Evolutionary conservation across 2,113 vertebrate genomes (phyloP).

Genomic region (Crotalus helleri): DNA sequence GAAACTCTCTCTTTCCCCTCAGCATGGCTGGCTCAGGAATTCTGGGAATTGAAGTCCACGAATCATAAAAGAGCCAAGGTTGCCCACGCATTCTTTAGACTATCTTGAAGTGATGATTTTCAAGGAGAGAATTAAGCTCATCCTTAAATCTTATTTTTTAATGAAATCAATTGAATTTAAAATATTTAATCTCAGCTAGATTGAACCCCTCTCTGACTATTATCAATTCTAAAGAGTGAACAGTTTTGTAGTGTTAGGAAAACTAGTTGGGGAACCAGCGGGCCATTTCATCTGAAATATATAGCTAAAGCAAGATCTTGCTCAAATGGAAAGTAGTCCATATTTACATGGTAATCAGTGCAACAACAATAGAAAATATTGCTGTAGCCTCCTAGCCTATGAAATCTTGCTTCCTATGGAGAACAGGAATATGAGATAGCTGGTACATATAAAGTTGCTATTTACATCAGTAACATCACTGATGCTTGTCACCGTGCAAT

Average conservation of each 20-base stretch:
- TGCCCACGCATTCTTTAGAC: background rate
- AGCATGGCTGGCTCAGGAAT: too few relatives aligned
- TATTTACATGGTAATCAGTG: background rate
- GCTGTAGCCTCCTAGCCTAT: background rate
- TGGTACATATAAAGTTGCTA: background rate
- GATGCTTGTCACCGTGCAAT: constrained; percentile 43
- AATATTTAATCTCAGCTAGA: background rate
- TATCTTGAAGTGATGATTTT: background rate
- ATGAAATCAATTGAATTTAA: background rate
- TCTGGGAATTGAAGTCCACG: too few relatives aligned
- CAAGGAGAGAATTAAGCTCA: background rate
- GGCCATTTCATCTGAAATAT: background rate
- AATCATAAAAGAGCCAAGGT: too few relatives aligned
- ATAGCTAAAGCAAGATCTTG: background rate
- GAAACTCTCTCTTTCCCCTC: too few relatives aligned
- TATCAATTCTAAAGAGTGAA: background rate
- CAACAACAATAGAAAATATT: background rate
- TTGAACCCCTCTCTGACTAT: background rate
- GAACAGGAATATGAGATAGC: background rate
- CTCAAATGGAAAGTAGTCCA: background rate
- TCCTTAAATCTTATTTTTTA: background rate
- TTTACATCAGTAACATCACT: constrained; percentile 35
- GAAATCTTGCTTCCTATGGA: background rate
- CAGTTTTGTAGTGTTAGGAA: background rate
- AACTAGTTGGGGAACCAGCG: background rate